A percentile compares a stretch with the other conserved stretches of the same genome.
Evolutionary conservation across 1,140 invertebrate species (phyloP).

Genomic region (Philotrypesis tridentata): DNA sequence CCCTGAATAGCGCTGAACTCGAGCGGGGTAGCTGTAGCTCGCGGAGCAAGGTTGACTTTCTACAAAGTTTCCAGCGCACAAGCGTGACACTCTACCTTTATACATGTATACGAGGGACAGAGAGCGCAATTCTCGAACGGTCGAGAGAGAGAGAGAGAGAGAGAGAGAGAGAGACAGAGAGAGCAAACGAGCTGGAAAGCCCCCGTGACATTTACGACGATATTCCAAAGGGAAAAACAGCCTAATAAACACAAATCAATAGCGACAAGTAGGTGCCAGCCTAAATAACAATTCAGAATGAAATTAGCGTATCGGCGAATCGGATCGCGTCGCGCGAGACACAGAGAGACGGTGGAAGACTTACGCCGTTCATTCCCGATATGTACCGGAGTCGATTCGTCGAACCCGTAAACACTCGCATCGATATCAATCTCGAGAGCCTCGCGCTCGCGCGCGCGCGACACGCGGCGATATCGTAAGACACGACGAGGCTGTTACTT

Average conservation of each 20-base stretch:
- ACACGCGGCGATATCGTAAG: background rate
- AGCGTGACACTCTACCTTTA: too few relatives aligned
- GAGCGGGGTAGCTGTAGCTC: too few relatives aligned
- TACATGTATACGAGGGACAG: too few relatives aligned
- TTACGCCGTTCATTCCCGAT: background rate
- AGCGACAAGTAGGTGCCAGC: background rate
- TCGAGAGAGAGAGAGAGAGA: too few relatives aligned
- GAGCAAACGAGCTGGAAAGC: background rate
- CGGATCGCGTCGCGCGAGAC: background rate
- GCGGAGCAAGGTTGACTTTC: too few relatives aligned
- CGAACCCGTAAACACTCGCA: constrained; percentile 20
- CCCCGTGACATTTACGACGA: background rate
- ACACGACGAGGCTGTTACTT: background rate
- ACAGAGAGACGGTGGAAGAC: background rate
- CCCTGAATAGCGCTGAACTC: too few relatives aligned
- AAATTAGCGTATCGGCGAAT: constrained; percentile 12
- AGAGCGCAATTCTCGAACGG: too few relatives aligned
- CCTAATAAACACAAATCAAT: background rate
- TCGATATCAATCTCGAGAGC: constrained; percentile 21
- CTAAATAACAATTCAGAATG: background rate
- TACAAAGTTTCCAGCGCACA: too few relatives aligned
- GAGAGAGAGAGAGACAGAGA: too few relatives aligned
- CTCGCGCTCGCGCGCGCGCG: background rate
- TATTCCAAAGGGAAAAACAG: background rate
- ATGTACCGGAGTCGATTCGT: background rate